Evolutionary conservation across 2,797 vertebrate species (phyloP), one percentile per base, ranked within the genome.

Genomic region (Tachyglossus aculeatus): DNA sequence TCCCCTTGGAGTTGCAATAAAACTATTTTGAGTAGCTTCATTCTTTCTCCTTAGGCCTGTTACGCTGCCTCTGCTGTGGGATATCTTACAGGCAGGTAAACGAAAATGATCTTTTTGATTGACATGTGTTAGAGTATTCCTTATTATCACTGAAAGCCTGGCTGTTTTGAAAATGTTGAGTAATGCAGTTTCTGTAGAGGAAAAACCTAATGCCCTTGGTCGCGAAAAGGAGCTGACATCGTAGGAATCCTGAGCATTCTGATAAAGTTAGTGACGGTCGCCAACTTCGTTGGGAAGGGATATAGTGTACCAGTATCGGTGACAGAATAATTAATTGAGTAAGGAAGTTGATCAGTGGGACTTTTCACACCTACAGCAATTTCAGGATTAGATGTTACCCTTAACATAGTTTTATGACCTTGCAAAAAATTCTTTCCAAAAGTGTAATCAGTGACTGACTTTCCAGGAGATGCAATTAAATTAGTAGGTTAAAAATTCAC

Each of bases 31-130:
- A 80, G 29, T 80, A 47, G 44, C 7, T 31, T 2, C 9, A 9
- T 70, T n/a, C 1, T 83, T 19, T 82, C 73, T 85, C 77, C 74
- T 84, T 77, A 99, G 98, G 97, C 98, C 15, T 98, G 95, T 66
- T 99, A 99, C 21, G 97, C 97, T 86, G 98, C 98, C 21, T 98
- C 97, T 38, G 95, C 95, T 5, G 45, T 97, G 69, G 98, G 97
- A 56, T 99, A 97, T 88, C 94, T 99, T 57, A 99, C 96, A 55
- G 95, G 95, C 83, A 94, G 95, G 97, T 98, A 93, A 67, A 21
- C 27, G 53, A 6, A 31, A 9, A 25, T 13, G 38, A 32, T 74
- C 57, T 74, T 14, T 48, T 78, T 68, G 21, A 34, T 77, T 70
- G 66, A 59, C 50, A 0, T 63, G 69, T 48, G 10, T 39, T 29